Evolutionary conservation across 2,888 invertebrate species (phyloP), one percentile per base, ranked within the genome.

Genomic region (Ectemnius lituratus): DNA sequence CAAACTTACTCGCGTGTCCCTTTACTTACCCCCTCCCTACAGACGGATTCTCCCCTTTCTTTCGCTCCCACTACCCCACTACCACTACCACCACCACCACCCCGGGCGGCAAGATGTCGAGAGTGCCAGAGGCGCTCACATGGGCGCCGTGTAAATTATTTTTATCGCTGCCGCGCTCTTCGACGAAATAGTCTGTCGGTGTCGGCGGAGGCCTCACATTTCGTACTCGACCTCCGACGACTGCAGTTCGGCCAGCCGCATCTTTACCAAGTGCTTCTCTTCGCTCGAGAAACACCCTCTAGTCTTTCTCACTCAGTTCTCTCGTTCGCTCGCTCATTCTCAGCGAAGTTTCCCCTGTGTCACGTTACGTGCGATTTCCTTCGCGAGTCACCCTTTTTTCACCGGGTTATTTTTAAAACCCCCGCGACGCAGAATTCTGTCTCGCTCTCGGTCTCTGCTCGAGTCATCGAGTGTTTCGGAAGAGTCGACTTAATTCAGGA

Each of bases 371-470:
- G 16, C 52, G 52, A 77, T 77, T 78, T 80, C 67, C 74, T 73
- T 71, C 63, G 57, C 67, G 69, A 70, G 73, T 70, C 73, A 82
- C 75, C 72, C 70, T 79, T 81, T 80, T 78, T 78, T 75, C 61
- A 60, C 66, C 72, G 68, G 77, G 86, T 86, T 87, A 87, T 87
- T 86, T 87, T 86, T 85, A 85, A 87, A 86, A 80, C 82, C 69
- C 77, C 76, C 80, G 81, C 80, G 82, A 75, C 84, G 84, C 78
- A 80, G 78, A 84, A 82, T 52, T 73, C 52, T 52, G n/a, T 52
- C 52, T 16, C 14, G 14, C 52, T 52, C 52, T 52, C 52, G 5
- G 14, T 16, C 52, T 16, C 52, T 52, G 52, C 52, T 52, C 52
- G 52, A 16, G 16, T 16, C 52, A 16, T 52, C 52, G 52, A 52